Percentiles rank a stretch among this genome's conserved stretches.
Conservation (phyloP, 2,113 vertebrate genomes). For the Lamprotornis superbus region DNA sequence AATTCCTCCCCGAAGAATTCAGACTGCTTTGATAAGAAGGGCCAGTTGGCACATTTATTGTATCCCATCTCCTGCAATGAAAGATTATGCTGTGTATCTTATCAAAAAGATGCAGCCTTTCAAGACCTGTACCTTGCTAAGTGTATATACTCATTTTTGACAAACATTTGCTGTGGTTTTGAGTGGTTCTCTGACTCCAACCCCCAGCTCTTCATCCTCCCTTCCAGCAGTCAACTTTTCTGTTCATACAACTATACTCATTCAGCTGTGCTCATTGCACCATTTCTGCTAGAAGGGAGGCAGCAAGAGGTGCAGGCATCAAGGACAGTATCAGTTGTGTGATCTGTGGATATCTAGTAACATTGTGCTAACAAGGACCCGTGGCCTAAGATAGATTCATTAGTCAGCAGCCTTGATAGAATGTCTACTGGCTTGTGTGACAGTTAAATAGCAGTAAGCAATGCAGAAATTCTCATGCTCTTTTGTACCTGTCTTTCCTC, state of each 20-base stretch:
- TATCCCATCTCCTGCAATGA: slow-evolving; percentile 13
- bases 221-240: background rate
- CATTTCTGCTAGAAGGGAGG: background rate
- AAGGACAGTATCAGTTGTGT: background rate
- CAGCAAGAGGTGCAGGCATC: background rate
- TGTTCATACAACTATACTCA: background rate
- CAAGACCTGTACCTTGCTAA: slow-evolving; percentile 19
- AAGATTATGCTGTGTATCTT: slow-evolving; percentile 22
- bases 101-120: slow-evolving; percentile 48
- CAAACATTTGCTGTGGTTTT: background rate
- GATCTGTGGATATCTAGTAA: background rate
- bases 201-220: background rate
- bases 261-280: slow-evolving; percentile 1
- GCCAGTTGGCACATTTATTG: slow-evolving; percentile 13
- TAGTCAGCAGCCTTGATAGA: slow-evolving; percentile 21
- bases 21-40: slow-evolving; percentile 16
- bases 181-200: background rate
- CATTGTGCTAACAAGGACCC: background rate
- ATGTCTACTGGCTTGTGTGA: background rate
- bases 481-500: background rate
- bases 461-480: background rate
- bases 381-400: background rate
- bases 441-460: slow-evolving; percentile 4
- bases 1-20: slow-evolving; percentile 20
- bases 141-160: background rate